Percentiles rank a stretch among this genome's conserved stretches.
Conservation (phyloP, 2,797 vertebrate species). For the Rhinogobio ventralis region DNA sequence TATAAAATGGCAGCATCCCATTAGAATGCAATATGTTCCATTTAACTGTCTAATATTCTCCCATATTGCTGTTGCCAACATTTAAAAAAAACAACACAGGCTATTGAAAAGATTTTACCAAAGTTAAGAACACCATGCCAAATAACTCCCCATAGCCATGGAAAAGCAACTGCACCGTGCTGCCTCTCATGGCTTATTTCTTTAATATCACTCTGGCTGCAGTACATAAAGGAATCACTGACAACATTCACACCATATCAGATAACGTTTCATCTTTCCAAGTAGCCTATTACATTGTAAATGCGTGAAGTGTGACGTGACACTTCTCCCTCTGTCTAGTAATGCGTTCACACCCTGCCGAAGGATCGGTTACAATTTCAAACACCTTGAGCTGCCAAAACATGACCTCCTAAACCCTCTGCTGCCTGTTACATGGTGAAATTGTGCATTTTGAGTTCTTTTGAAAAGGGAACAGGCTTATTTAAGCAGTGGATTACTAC, state of each 20-base stretch:
- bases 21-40: neutral
- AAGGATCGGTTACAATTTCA: constrained; percentile 38
- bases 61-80: neutral
- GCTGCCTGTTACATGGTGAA: constrained; percentile 40
- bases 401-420: constrained; percentile 52
- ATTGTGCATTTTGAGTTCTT: constrained; percentile 46
- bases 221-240: constrained; percentile 23
- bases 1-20: neutral
- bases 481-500: constrained; percentile 10
- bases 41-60: neutral
- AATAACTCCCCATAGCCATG: neutral
- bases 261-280: constrained; percentile 24
- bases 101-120: neutral
- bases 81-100: neutral
- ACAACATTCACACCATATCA: constrained; percentile 28
- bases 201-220: constrained; percentile 17
- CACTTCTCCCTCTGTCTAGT: neutral
- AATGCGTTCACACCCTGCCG: neutral
- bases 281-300: constrained; percentile 1
- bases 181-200: constrained; percentile 11
- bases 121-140: neutral
- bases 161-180: neutral
- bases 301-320: constrained; percentile 7
- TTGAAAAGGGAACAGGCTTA: constrained; percentile 24
- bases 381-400: constrained; percentile 62